phyloP scores from a whole-genome alignment of 1,140 invertebrate species.

The Drosophila varians region DNA sequence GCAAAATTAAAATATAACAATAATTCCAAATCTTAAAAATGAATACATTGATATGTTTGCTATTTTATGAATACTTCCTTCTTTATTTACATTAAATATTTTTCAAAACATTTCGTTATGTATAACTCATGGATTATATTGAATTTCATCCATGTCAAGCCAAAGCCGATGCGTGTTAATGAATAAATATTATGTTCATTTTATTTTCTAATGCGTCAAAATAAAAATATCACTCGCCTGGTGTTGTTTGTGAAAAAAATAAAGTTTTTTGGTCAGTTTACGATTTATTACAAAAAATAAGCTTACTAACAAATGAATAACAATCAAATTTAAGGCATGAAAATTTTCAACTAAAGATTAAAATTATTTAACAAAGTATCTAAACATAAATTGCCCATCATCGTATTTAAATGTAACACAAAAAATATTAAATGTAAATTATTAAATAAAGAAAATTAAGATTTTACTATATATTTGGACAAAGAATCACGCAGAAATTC shows the following conservation, averaged over 20 bases:
- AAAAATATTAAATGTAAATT: constrained; percentile 1
- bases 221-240: constrained; percentile 59
- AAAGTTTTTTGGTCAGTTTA: constrained; percentile 40
- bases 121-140: constrained; percentile 7
- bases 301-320: constrained; percentile 66
- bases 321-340: constrained; percentile 43
- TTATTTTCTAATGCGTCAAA: constrained; percentile 2
- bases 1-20: neutral
- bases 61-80: constrained; percentile 33
- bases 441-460: constrained; percentile 13
- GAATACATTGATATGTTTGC: too few relatives aligned
- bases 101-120: constrained; percentile 22
- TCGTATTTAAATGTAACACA: constrained; percentile 32
- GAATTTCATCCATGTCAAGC: constrained; percentile 33
- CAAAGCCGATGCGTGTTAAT: constrained; percentile 35
- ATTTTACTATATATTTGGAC: constrained; percentile 69
- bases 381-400: constrained; percentile 41
- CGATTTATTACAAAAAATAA: constrained; percentile 59
- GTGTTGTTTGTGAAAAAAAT: constrained; percentile 17
- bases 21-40: too few relatives aligned
- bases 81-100: constrained; percentile 41
- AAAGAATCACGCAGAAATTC: constrained; percentile 70
- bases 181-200: too few relatives aligned
- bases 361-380: constrained; percentile 77
- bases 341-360: constrained; percentile 64